A percentile compares a stretch with the other conserved stretches of the same genome.
phyloP scores from a whole-genome alignment of 1,140 invertebrate genomes.

The Bombus pyrosoma region DNA sequence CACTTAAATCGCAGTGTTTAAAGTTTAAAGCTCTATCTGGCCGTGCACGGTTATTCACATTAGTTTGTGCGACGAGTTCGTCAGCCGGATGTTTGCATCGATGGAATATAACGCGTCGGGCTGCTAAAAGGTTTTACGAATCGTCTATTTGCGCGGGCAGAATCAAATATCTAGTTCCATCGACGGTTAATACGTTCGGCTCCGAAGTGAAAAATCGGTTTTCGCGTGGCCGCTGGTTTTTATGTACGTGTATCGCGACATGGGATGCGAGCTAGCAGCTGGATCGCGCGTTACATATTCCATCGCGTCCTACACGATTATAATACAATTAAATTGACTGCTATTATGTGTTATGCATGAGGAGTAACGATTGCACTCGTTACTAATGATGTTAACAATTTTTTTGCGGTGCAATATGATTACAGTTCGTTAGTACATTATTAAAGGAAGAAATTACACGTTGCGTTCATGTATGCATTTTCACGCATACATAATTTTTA shows the following conservation, averaged over 20 bases:
- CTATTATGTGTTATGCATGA: constrained; percentile 50
- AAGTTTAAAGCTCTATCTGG: constrained; percentile 51
- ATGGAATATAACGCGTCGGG: constrained; percentile 45
- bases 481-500: constrained; percentile 53
- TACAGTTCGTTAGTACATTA: constrained; percentile 46
- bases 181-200: not conserved
- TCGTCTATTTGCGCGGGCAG: constrained; percentile 48
- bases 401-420: constrained; percentile 23
- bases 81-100: constrained; percentile 34
- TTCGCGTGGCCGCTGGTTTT: not conserved
- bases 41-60: constrained; percentile 33
- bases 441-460: constrained; percentile 48
- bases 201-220: constrained; percentile 28
- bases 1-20: constrained; percentile 41
- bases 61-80: constrained; percentile 29
- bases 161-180: constrained; percentile 50
- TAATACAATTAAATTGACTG: constrained; percentile 48
- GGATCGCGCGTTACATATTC: constrained; percentile 34
- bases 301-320: constrained; percentile 21
- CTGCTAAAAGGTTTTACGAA: constrained; percentile 58
- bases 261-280: constrained; percentile 19
- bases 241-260: not conserved
- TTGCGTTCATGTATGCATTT: constrained; percentile 42
- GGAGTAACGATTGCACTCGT: constrained; percentile 38
- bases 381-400: constrained; percentile 51